Base-by-base conservation (phyloP, 2,113 vertebrate genomes). In the Coracopsis vasa region DNA sequence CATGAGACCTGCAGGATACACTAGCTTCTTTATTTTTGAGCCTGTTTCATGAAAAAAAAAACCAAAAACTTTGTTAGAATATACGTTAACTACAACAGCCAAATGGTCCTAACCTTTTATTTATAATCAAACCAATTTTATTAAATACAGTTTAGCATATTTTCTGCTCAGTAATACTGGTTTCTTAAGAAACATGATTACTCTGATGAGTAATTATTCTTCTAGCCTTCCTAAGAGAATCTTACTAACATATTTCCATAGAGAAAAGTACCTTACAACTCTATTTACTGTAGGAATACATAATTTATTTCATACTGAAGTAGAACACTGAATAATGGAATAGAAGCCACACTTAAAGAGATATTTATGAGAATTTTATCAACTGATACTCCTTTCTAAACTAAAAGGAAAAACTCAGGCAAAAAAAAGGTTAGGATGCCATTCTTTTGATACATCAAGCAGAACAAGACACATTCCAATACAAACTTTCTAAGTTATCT, bases 1-100 rank as follows among this genome's bases (percentile, higher is more conserved):
- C 98, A 99, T 98, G 74, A 99, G 98, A 41, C 97, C 97, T 21
- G 96, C 80, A 2, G 99, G 99, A 94, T 99, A 99, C 24, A 98
- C 56, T 53, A 99, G 48, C 45, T 98, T 98, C 98, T 98, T 99
- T 91, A 99, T 90, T 94, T 97, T 98, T 92, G 99, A 99, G 73
- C 99, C 99, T 99, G 97, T 97, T 91, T 67, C 65, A 90, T 29
- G 90, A 94, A 97, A 96, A 87, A 88, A 6, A 5, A 11, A 5
- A 5, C 1, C 10, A 6, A 61, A 62, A 27, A 37, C 33, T 62
- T 11, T 25, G 25, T 95, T 84, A 86, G 47, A n/a, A 6, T 31
- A 3, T 24, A 72, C 19, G 3, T n/a, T 81, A 88, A 33, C 51
- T 15, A 66, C 67, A 50, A 78, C 13, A 86, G 50, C 7, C 81